Conservation (phyloP, 2,888 invertebrate genomes). For the Tipula unca region DNA sequence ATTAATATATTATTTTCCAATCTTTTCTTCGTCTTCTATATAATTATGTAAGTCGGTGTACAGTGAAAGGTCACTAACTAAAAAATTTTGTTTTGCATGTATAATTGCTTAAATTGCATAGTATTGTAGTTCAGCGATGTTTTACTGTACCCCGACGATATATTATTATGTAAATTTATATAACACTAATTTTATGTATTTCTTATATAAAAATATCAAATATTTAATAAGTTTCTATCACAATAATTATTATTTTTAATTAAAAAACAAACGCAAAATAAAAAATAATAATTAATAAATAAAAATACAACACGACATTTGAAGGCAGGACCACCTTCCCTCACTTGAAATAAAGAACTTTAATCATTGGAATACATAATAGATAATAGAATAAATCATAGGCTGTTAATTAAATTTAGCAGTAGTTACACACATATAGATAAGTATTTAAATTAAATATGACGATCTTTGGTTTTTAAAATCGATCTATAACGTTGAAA, state of each 20-base stretch:
- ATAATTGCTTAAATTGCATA: no score
- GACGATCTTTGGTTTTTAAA: background rate
- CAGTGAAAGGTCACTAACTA: no score
- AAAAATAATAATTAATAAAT: background rate
- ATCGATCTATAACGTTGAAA: background rate
- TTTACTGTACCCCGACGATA: no score
- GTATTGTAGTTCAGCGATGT: no score
- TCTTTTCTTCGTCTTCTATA: background rate
- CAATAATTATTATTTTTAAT: background rate
- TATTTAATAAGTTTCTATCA: background rate
- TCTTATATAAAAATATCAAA: constrained; percentile 8
- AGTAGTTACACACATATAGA: background rate
- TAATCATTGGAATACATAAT: background rate
- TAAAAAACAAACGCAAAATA: background rate
- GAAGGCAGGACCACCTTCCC: background rate
- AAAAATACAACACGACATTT: background rate
- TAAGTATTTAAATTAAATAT: background rate
- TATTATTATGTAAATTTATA: background rate
- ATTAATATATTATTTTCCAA: background rate
- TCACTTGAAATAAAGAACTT: background rate
- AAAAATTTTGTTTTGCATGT: no score
- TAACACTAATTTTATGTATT: background rate
- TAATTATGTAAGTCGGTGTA: no score
- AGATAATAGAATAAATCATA: background rate
- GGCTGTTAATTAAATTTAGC: background rate